Conservation (phyloP, 2,888 invertebrate species). For the Stenurella melanura region DNA sequence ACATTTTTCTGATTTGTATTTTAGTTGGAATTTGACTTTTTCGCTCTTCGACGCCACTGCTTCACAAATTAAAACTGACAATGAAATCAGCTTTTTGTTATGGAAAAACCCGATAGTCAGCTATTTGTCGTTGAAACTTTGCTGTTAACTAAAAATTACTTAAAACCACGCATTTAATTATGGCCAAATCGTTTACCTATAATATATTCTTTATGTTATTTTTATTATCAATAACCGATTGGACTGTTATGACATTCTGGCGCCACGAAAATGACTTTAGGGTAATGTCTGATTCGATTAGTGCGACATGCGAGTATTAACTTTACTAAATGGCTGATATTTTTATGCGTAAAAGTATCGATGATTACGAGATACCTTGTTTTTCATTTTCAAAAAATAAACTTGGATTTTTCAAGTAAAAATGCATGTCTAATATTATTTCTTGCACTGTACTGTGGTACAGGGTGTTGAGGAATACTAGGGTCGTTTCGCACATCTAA, state of each 20-base stretch:
- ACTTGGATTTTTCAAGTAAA: no score
- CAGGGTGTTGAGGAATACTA: no score
- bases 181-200: constrained; percentile 27
- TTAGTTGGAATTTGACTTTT: no score
- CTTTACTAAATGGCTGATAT: constrained; percentile 16
- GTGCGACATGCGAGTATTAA: constrained; percentile 10
- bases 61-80: not conserved
- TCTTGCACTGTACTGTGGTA: no score
- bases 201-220: constrained; percentile 12
- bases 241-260: constrained; percentile 29
- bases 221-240: constrained; percentile 34
- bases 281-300: constrained; percentile 30
- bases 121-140: not conserved
- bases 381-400: no score
- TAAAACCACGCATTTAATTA: constrained; percentile 17
- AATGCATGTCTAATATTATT: no score
- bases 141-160: constrained; percentile 12
- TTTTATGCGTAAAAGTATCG: not conserved
- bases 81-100: not conserved
- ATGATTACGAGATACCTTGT: no score
- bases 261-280: constrained; percentile 26
- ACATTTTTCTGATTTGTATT: no score
- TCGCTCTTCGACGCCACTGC: not conserved
- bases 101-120: not conserved
- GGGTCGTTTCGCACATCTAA: no score